Evolutionary conservation across 2,113 vertebrate species (phyloP).

Genomic region (Cisticola juncidis): DNA sequence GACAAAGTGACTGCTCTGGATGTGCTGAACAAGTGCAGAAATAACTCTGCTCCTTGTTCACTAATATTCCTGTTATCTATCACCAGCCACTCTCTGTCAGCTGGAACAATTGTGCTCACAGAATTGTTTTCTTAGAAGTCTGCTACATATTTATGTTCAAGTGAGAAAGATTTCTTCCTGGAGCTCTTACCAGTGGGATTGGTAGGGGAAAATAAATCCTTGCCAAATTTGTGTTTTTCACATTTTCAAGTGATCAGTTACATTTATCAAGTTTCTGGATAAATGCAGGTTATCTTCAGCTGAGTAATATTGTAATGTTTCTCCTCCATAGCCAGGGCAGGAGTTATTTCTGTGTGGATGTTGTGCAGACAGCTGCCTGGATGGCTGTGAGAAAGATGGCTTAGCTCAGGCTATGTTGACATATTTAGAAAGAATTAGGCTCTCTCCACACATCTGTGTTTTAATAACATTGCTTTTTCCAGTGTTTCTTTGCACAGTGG

Average conservation of each 20-base stretch:
- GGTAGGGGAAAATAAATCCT: neutral
- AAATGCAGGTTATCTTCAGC: neutral
- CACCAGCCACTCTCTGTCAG: neutral
- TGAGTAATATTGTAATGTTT: neutral
- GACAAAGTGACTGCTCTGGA: neutral
- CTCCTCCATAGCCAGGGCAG: neutral
- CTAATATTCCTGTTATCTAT: neutral
- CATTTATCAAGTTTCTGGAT: constrained; percentile 15
- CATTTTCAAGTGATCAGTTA: constrained; percentile 13
- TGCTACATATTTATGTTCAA: neutral
- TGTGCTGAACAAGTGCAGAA: neutral
- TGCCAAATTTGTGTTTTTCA: neutral
- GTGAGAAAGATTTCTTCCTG: neutral
- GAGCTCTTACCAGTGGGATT: neutral
- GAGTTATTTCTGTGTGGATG: neutral
- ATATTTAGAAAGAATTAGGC: neutral
- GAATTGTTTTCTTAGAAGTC: neutral
- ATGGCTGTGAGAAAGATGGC: neutral
- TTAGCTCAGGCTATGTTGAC: neutral
- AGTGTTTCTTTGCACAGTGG: neutral
- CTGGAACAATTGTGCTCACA: neutral
- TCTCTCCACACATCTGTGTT: constrained; percentile 26
- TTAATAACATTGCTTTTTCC: neutral
- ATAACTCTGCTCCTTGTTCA: neutral
- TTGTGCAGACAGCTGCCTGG: neutral